Evolutionary conservation across 2,113 vertebrate genomes (phyloP), one percentile per base, ranked within the genome.

Genomic region (Lota lota): DNA sequence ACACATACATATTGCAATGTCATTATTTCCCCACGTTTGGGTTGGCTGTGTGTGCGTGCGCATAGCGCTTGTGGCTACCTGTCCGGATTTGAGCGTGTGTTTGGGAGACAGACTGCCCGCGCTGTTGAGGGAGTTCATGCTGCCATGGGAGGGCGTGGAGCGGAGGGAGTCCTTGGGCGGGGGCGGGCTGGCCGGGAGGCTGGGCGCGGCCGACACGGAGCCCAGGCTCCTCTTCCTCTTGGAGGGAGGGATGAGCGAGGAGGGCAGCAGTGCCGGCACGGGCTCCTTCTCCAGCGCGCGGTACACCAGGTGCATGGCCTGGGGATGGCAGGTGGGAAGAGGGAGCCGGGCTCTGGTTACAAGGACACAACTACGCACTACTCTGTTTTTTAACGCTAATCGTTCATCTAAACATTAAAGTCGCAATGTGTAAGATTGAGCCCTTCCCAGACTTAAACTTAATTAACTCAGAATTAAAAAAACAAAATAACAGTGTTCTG

Each of bases 291-390:
- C 97, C 36, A 99, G 88, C 63, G 97, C 96, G 18, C 97, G 93
- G 84, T 99, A 99, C 67, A 99, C 97, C 85, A 99, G 91, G 85
- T 99, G 97, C 97, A 99, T 99, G 22, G 97, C 97, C 97, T 99
- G 77, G 19, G 70, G 78, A 63, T 40, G 74, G 63, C 65, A 40
- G 47, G 70, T 84, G 40, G 19, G 22, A 1, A 10, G 40, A 47
- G 40, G 12, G 40, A 47, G 40, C 7, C 40, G 10, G 40, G 10
- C 40, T 47, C 40, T 47, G 40, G 10, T 47, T 47, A 47, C 40
- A 47, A 12, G 40, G 40, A 47, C 8, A 47, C 40, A 47, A 11
- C 10, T 47, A 14, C 8, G 40, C 40, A 2, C 28, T 6, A 33
- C 28, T 33, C 28, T 33, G 28, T 6, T 33, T 33, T 33, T 33